These are phyloP conservation scores for Tolypeutes matacus DNA, from an alignment of 2,797 vertebrate species.

Conservation along the genomic window DNA sequence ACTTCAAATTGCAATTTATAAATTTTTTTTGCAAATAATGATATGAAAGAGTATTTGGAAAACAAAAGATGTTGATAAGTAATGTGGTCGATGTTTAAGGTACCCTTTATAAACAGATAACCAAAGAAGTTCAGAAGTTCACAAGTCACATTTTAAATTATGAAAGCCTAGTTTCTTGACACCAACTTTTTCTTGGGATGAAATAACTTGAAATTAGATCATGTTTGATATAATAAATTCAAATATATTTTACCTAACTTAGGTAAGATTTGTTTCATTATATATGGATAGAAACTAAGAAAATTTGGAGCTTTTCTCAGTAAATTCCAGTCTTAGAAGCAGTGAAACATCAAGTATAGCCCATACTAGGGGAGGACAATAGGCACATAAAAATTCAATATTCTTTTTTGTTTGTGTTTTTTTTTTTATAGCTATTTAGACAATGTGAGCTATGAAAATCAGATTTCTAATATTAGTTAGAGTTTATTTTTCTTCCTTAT, in stretches of 20 bases:
- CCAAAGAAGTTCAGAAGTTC: slow-evolving; percentile 6
- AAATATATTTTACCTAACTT: slow-evolving; percentile 35
- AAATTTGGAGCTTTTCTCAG: not conserved
- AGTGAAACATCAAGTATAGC: not conserved
- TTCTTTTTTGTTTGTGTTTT: not conserved
- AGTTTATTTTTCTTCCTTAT: not conserved
- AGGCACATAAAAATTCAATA: not conserved
- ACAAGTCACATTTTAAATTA: slow-evolving; percentile 8
- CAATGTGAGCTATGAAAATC: slow-evolving; percentile 17
- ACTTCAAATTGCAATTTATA: slow-evolving; percentile 10
- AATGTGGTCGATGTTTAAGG: not conserved
- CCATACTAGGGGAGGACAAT: not conserved
- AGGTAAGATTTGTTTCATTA: not conserved
- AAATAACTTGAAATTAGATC: not conserved
- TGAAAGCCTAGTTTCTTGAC: not conserved
- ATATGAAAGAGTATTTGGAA: slow-evolving; percentile 29
- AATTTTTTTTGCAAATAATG: slow-evolving; percentile 38
- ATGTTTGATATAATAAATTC: not conserved
- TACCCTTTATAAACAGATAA: not conserved
- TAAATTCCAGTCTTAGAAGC: not conserved
- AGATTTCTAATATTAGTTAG: not conserved
- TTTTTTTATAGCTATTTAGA: slow-evolving; percentile 3
- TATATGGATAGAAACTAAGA: not conserved
- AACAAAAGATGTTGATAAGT: slow-evolving; percentile 51
- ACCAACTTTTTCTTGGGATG: not conserved